A percentile compares a stretch with the other conserved stretches of the same genome.
These are phyloP conservation scores for Hypanus sabinus DNA, from an alignment of 2,113 vertebrate species.

Conservation along the genomic window DNA sequence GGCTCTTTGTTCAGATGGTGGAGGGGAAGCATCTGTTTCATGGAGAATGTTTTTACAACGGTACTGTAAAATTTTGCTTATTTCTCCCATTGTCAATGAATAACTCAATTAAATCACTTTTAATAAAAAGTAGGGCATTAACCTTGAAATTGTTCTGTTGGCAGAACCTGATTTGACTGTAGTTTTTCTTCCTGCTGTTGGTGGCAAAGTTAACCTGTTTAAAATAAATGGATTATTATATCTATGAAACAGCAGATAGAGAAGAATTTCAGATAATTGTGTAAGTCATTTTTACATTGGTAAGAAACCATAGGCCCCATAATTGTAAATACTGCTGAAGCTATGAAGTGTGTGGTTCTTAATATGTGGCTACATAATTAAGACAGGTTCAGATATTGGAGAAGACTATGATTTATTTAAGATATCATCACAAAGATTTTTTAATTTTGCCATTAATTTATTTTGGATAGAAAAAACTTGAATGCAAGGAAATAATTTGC, in stretches of 20 bases:
- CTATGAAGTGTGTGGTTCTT: not conserved
- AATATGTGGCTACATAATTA: not conserved
- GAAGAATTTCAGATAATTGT: not conserved
- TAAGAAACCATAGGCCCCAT: not conserved
- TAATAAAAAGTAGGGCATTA: slow-evolving; percentile 7
- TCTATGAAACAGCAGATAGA: not conserved
- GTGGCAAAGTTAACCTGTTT: slow-evolving; percentile 1
- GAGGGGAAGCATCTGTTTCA: too few species aligned
- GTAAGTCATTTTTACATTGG: not conserved
- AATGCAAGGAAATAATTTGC: not conserved
- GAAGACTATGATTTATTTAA: not conserved
- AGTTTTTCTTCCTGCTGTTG: not conserved
- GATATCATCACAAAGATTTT: not conserved
- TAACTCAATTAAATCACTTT: not conserved
- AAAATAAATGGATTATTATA: not conserved
- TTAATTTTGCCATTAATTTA: not conserved
- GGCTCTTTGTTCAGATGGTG: too few species aligned
- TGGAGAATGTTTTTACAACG: not conserved
- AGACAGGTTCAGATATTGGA: not conserved
- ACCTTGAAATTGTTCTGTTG: not conserved
- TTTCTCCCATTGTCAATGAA: not conserved
- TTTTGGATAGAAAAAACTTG: not conserved
- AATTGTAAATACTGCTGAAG: not conserved
- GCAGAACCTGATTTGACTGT: not conserved
- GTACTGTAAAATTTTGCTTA: not conserved